Evolutionary conservation across 2,113 vertebrate species (phyloP).

Genomic region (Balaeniceps rex): DNA sequence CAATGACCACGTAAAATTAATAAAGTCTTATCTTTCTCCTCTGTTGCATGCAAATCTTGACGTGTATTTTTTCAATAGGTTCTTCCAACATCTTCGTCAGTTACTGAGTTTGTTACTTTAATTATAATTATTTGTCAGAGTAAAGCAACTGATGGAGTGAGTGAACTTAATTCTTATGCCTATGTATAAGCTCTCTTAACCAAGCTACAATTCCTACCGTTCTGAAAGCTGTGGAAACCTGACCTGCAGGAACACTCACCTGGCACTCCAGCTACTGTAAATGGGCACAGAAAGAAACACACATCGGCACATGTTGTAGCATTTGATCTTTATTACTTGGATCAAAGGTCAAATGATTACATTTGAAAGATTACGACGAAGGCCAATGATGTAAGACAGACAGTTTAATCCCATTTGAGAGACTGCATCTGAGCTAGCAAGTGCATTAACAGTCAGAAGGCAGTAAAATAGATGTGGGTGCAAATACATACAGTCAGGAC

Average conservation of each 20-base stretch:
- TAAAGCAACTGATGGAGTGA: not conserved
- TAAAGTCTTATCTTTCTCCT: not conserved
- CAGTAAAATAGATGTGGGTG: not conserved
- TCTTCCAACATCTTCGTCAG: not conserved
- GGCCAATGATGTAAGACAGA: not conserved
- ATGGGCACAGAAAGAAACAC: not conserved
- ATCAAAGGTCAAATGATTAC: slow-evolving; percentile 26
- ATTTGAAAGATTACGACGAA: not conserved
- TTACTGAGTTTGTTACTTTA: not conserved
- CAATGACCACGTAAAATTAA: not conserved
- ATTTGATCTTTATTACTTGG: slow-evolving; percentile 45
- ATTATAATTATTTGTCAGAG: not conserved
- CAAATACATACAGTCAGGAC: not conserved
- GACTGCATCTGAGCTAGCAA: not conserved
- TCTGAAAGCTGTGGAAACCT: not conserved
- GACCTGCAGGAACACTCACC: not conserved
- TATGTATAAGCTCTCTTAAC: accelerated
- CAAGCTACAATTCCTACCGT: accelerated
- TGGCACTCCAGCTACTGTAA: not conserved
- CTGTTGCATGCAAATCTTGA: accelerated
- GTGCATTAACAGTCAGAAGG: not conserved
- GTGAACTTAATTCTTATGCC: not conserved
- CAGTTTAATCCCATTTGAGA: not conserved
- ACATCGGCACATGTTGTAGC: not conserved
- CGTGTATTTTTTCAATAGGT: not conserved